Conservation (phyloP, 2,113 vertebrate species). For the Antigone vipio region DNA sequence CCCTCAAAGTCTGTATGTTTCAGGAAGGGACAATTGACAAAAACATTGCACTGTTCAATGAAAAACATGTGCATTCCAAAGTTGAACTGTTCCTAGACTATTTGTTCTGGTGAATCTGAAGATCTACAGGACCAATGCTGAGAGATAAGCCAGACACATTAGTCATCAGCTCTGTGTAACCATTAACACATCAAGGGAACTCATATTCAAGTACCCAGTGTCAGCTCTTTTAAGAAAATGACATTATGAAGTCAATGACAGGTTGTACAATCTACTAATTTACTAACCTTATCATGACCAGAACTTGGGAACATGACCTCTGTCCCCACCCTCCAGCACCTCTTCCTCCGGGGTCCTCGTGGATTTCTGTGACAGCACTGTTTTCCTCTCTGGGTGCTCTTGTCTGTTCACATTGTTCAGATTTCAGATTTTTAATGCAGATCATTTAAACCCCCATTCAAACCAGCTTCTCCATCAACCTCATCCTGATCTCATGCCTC, state of each 20-base stretch:
- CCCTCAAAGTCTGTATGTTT: not conserved
- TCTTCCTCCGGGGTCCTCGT: not conserved
- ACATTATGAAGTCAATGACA: not conserved
- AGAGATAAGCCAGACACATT: not conserved
- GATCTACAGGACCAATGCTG: not conserved
- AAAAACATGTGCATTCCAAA: not conserved
- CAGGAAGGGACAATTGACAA: slow-evolving; percentile 41
- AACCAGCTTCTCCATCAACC: not conserved
- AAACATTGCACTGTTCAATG: not conserved
- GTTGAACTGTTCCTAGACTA: not conserved
- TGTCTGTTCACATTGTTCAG: not conserved
- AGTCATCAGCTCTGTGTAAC: not conserved
- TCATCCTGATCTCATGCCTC: not conserved
- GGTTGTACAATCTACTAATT: not conserved
- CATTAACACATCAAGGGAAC: not conserved
- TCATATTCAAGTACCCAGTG: not conserved
- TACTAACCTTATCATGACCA: not conserved
- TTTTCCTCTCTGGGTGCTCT: not conserved
- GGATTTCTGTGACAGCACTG: not conserved
- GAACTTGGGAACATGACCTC: not conserved
- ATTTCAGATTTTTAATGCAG: not conserved
- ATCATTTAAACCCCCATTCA: not conserved
- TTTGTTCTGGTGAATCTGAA: not conserved
- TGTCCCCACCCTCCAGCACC: not conserved
- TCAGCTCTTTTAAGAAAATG: not conserved